Base-by-base conservation (phyloP, 2,113 vertebrate species). In the Rhabdornis inornatus region DNA sequence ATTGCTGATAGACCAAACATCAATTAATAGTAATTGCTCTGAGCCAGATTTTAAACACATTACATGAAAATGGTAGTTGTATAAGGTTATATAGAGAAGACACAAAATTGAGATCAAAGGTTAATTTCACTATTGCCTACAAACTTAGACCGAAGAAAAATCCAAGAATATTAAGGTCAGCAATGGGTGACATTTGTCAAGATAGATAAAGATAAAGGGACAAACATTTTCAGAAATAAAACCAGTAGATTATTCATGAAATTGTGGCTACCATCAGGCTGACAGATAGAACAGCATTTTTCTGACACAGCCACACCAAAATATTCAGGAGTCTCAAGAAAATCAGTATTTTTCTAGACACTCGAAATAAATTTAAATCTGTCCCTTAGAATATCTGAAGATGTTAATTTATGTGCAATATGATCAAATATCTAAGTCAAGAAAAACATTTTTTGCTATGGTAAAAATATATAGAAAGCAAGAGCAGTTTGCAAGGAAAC, bases 11-110 rank as follows among this genome's bases (percentile, higher is more conserved):
- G 69, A 84, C 44, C 24, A 75, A 90, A 90, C 0, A 0, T n/a
- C 77, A 94, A 68, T 92, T 97, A 92, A 55, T 20, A 78, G 60
- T 31, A 92, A 90, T 84, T 96, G 76, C 80, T 94, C 64, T 78
- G 47, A 94, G 76, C 13, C 47, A 91, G 33, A 19, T 75, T 88
- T 94, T 94, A 94, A 92, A 89, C 15, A 89, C 35, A 44, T 24
- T 78, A 74, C 80, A 71, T 31, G 39, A 89, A 96, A 87, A 68
- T 4, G 15, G 33, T 71, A 81, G 80, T 89, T 95, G 60, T 44
- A 78, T 45, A 63, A 81, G 20, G 47, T 57, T 94, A 75, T 37
- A 66, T 3, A 75, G 33, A 64, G 15, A 92, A 44, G 39, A 83
- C 50, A 78, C 30, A 68, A 65, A 91, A 19, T 56, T 81, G 44